A percentile compares a stretch with the other conserved stretches of the same genome.
phyloP scores from a whole-genome alignment of 1,140 invertebrate species.

The Zaprionus taronus region DNA sequence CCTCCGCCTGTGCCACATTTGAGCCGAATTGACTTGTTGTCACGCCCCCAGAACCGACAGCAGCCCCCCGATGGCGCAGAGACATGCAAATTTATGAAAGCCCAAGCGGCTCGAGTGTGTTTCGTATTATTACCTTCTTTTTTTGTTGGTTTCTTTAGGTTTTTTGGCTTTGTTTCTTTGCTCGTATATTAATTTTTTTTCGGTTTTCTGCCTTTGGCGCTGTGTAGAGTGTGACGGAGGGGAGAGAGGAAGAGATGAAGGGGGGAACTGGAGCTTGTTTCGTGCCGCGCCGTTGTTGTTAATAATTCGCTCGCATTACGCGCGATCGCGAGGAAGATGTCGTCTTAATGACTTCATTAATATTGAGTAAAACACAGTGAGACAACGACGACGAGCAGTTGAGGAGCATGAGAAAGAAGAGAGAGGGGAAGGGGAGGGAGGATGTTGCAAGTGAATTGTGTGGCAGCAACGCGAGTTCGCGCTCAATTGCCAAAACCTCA shows the following conservation, averaged over 20 bases:
- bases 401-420: not conserved
- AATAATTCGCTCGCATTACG: conserved; percentile 82
- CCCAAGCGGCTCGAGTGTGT: conserved; percentile 17
- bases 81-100: conserved; percentile 82
- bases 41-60: conserved; percentile 67
- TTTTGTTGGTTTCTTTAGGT: conserved; percentile 33
- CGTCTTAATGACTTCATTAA: conserved; percentile 82
- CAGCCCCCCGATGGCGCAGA: conserved; percentile 38
- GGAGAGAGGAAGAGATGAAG: conserved; percentile 12
- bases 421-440: not conserved
- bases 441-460: conserved; percentile 37
- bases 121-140: conserved; percentile 56
- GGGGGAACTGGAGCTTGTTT: conserved; percentile 63
- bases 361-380: conserved; percentile 76
- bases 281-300: conserved; percentile 70
- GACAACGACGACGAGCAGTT: not conserved
- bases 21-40: conserved; percentile 79
- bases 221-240: conserved; percentile 38
- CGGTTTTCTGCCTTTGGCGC: conserved; percentile 50
- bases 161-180: conserved; percentile 37
- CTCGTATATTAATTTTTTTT: conserved; percentile 69
- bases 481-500: conserved; percentile 60
- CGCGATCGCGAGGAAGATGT: conserved; percentile 78
- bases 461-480: conserved; percentile 41
- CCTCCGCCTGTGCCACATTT: conserved; percentile 58